Conservation (phyloP, 2,113 vertebrate species). For the Alethe castanea region DNA sequence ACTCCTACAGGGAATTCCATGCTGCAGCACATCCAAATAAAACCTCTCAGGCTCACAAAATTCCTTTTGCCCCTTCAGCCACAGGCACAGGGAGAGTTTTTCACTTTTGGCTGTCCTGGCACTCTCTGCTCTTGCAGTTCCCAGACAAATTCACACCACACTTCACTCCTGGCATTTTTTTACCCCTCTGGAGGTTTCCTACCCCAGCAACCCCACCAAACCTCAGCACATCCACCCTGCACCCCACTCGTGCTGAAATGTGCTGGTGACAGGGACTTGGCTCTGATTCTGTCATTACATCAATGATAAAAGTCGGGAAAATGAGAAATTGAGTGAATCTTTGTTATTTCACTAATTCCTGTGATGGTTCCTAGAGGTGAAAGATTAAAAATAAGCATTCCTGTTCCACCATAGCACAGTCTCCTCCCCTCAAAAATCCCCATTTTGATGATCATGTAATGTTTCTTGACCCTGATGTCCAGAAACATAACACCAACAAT, state of each 20-base stretch:
- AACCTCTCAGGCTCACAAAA: background rate
- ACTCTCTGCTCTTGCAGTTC: background rate
- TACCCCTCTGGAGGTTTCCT: background rate
- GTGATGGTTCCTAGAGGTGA: background rate
- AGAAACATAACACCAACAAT: background rate
- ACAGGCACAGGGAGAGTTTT: accelerated
- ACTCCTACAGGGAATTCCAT: background rate
- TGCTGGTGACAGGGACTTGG: background rate
- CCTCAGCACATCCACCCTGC: background rate
- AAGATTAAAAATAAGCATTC: background rate
- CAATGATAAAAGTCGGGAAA: background rate
- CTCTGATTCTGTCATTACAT: background rate
- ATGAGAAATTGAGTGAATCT: background rate
- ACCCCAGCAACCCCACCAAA: background rate
- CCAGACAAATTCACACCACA: background rate
- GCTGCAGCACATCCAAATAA: background rate
- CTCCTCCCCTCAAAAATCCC: background rate
- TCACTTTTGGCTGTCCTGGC: background rate
- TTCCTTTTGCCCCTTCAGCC: background rate
- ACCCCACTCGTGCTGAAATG: accelerated
- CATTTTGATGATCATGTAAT: background rate
- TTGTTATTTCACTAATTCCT: background rate
- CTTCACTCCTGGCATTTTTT: background rate
- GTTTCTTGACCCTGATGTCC: background rate
- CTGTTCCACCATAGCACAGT: background rate